Percentiles rank a stretch among this genome's conserved stretches.
phyloP scores from a whole-genome alignment of 2,113 vertebrate genomes.

The Pimephales promelas region DNA sequence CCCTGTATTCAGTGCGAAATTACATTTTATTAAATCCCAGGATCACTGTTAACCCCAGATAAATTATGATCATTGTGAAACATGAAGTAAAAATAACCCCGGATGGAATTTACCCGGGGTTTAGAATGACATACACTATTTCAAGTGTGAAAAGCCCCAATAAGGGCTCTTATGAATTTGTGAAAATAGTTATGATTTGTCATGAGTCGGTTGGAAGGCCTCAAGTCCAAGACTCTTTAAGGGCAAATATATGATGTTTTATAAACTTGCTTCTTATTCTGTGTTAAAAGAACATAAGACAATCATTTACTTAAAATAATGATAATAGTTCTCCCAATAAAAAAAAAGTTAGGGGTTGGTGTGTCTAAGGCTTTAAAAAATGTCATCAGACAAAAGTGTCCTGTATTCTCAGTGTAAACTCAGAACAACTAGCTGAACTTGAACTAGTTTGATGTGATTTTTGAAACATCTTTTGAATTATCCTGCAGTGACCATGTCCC shows the following conservation, averaged over 20 bases:
- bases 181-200: too few species aligned
- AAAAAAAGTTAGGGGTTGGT: not conserved
- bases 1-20: too few species aligned
- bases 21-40: too few species aligned
- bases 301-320: not conserved
- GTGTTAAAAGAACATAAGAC: not conserved
- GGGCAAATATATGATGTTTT: not conserved
- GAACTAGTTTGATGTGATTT: not conserved
- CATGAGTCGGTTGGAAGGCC: too few species aligned
- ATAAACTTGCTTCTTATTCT: not conserved
- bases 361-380: not conserved
- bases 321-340: not conserved
- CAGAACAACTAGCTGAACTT: not conserved
- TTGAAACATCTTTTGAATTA: not conserved
- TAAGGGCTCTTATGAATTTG: too few species aligned
- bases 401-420: not conserved
- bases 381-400: not conserved
- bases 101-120: too few species aligned
- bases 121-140: too few species aligned
- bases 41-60: too few species aligned
- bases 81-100: too few species aligned
- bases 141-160: not conserved
- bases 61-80: too few species aligned
- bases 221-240: not conserved
- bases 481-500: too few species aligned